Percentiles rank a stretch among this genome's conserved stretches.
Evolutionary conservation across 2,888 invertebrate genomes (phyloP).

Genomic region (Dioctria rufipes): DNA sequence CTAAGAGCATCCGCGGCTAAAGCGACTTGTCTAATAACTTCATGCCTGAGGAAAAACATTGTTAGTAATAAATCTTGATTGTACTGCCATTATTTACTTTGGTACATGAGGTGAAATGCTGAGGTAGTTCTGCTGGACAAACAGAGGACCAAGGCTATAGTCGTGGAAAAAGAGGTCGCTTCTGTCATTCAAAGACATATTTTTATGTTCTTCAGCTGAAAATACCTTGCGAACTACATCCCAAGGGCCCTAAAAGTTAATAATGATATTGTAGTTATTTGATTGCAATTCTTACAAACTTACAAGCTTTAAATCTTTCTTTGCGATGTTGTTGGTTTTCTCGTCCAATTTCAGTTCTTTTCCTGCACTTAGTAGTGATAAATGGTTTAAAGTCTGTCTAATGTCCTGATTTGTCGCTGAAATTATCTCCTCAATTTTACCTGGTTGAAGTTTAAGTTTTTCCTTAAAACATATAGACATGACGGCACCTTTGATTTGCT

Average conservation of each 20-base stretch:
- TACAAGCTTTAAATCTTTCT: conserved; percentile 88
- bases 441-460: conserved; percentile 82
- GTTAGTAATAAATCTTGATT: background rate
- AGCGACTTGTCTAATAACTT: conserved; percentile 81
- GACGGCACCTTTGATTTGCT: conserved; percentile 94
- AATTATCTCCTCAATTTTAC: conserved; percentile 88
- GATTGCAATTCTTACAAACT: background rate
- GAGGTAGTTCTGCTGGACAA: conserved; percentile 98
- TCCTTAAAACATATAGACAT: conserved; percentile 94
- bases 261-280: conserved; percentile 30
- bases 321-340: conserved; percentile 75
- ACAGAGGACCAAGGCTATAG: conserved; percentile 95
- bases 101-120: conserved; percentile 83
- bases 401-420: conserved; percentile 92
- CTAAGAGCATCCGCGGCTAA: conserved; percentile 89
- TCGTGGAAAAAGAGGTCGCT: conserved; percentile 96
- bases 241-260: conserved; percentile 84
- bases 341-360: conserved; percentile 73
- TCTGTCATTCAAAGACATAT: conserved; percentile 85
- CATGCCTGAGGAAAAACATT: conserved; percentile 63
- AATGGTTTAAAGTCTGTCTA: conserved; percentile 91
- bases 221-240: conserved; percentile 94
- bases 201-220: conserved; percentile 82
- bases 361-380: conserved; percentile 84
- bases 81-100: conserved; percentile 73